phyloP scores from a whole-genome alignment of 2,113 vertebrate species.

The Eptatretus burgeri region DNA sequence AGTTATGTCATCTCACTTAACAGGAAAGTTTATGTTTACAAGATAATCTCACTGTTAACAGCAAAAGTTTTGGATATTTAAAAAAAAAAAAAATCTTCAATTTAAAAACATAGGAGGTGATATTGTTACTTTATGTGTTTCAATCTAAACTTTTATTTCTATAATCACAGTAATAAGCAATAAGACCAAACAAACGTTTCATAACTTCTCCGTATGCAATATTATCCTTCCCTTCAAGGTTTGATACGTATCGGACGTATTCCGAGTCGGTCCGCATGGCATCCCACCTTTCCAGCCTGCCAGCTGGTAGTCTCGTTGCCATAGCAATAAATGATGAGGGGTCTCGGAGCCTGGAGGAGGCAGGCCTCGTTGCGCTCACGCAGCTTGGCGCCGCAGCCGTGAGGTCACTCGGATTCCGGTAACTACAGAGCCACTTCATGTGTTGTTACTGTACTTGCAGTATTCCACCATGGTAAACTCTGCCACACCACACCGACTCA shows the following conservation, averaged over 20 bases:
- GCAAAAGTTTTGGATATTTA: no score
- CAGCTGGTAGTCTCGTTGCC: conserved; percentile 32
- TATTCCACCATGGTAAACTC: no score
- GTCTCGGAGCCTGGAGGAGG: conserved; percentile 58
- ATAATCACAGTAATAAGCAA: neutral
- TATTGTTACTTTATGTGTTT: neutral
- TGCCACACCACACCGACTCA: no score
- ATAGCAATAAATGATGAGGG: conserved; percentile 79
- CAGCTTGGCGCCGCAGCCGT: conserved; percentile 59
- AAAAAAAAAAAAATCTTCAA: no score
- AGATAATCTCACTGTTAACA: neutral
- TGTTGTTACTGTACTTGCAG: no score
- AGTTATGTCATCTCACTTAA: no score
- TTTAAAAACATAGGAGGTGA: no score
- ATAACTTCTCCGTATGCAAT: neutral
- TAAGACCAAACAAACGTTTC: neutral
- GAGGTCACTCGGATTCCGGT: conserved; percentile 62
- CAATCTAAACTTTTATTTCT: neutral
- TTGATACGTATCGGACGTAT: conserved; percentile 63
- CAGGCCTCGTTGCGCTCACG: conserved; percentile 39
- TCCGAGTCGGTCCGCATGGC: conserved; percentile 48
- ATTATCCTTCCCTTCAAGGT: conserved; percentile 19
- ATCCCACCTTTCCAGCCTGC: conserved; percentile 32
- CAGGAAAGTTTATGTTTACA: neutral
- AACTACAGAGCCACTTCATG: conserved; percentile 6